These are phyloP conservation scores for Gasteruption jaculator DNA, from an alignment of 2,888 invertebrate species.

Conservation along the genomic window DNA sequence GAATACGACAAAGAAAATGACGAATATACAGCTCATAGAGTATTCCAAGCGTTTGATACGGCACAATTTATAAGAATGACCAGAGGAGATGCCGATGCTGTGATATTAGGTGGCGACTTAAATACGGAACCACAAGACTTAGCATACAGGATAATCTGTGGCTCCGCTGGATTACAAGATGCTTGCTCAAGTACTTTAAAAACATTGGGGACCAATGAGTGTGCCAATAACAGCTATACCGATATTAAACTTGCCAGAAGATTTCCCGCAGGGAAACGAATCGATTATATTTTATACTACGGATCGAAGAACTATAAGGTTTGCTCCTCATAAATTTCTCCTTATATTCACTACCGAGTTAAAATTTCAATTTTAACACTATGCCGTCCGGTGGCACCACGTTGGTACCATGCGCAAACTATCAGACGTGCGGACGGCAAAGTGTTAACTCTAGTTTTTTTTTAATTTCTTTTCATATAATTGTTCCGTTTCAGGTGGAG, in stretches of 20 bases:
- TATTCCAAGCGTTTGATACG: slow-evolving; percentile 90
- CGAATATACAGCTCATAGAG: slow-evolving; percentile 87
- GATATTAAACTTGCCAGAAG: slow-evolving; percentile 53
- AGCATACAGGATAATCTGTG: slow-evolving; percentile 64
- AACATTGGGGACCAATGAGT: slow-evolving; percentile 70
- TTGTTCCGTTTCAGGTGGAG: slow-evolving; percentile 39
- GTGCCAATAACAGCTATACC: slow-evolving; percentile 80
- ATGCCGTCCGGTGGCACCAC: no score
- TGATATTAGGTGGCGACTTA: slow-evolving; percentile 89
- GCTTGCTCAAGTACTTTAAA: slow-evolving; percentile 45
- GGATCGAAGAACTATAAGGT: slow-evolving; percentile 44
- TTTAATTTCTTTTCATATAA: slow-evolving; percentile 50
- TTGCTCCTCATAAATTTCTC: no score
- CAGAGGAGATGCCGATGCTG: slow-evolving; percentile 70
- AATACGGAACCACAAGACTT: slow-evolving; percentile 88
- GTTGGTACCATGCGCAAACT: no score
- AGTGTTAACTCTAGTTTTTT: slow-evolving; percentile 6
- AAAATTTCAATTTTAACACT: no score
- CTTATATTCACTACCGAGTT: no score
- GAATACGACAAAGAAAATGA: slow-evolving; percentile 83
- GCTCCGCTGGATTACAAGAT: slow-evolving; percentile 58
- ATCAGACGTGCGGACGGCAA: no score
- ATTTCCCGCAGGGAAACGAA: slow-evolving; percentile 75
- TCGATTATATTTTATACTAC: slow-evolving; percentile 85
- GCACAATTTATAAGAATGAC: slow-evolving; percentile 91